phyloP scores from a whole-genome alignment of 2,888 invertebrate genomes.

The Cerastis leucographa region DNA sequence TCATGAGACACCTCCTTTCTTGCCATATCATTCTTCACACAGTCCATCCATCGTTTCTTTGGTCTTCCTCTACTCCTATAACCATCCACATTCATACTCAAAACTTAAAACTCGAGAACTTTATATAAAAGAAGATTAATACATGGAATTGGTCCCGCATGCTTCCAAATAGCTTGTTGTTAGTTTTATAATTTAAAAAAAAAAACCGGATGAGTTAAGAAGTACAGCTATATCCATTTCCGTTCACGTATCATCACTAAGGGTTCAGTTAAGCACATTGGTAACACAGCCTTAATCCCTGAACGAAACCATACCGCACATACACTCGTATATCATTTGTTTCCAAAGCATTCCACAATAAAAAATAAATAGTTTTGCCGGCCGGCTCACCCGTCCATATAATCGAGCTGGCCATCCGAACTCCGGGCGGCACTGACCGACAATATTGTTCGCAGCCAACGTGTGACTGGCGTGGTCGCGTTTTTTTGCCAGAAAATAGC shows the following conservation, averaged over 20 bases:
- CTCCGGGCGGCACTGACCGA: slow-evolving; percentile 55
- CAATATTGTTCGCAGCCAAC: slow-evolving; percentile 65
- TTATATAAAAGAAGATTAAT: too few species aligned
- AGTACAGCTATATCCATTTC: neutral
- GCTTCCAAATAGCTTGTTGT: too few species aligned
- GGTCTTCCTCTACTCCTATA: too few species aligned
- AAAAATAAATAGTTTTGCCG: slow-evolving; percentile 64
- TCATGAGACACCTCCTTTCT: too few species aligned
- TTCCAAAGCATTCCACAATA: slow-evolving; percentile 68
- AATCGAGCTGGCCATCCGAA: slow-evolving; percentile 75
- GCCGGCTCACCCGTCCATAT: slow-evolving; percentile 71
- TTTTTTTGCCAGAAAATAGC: slow-evolving; percentile 49
- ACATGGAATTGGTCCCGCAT: too few species aligned
- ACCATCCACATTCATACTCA: too few species aligned
- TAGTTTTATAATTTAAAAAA: neutral
- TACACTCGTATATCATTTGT: slow-evolving; percentile 48
- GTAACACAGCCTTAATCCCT: neutral
- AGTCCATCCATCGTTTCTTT: too few species aligned
- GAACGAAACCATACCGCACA: slow-evolving; percentile 16
- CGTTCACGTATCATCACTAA: neutral
- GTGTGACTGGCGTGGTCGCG: slow-evolving; percentile 54
- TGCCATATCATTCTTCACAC: too few species aligned
- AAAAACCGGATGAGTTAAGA: neutral
- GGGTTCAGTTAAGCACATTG: neutral
- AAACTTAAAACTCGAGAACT: too few species aligned